phyloP scores from a whole-genome alignment of 2,113 vertebrate genomes.

The Gopherus flavomarginatus region DNA sequence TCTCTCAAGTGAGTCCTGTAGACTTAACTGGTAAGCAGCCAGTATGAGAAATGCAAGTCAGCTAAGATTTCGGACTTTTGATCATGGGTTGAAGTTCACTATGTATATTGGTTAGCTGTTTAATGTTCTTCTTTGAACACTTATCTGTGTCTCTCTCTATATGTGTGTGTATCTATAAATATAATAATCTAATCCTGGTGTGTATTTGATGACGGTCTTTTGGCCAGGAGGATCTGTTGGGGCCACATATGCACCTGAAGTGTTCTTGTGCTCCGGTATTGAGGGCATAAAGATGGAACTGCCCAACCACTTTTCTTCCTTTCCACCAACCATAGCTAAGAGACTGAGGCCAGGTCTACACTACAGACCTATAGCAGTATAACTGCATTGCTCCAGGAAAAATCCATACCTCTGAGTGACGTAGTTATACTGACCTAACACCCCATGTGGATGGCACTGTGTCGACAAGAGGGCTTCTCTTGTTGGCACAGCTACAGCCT shows the following conservation, averaged over 20 bases:
- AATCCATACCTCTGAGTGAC: neutral
- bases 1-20: neutral
- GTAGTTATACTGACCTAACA: neutral
- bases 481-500: neutral
- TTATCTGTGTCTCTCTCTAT: neutral
- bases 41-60: neutral
- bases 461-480: neutral
- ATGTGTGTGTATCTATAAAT: too few relatives aligned
- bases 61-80: neutral
- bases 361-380: neutral
- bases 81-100: neutral
- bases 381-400: neutral
- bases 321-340: neutral
- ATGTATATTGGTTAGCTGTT: neutral
- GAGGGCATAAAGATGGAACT: neutral
- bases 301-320: neutral
- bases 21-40: neutral
- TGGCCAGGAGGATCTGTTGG: neutral
- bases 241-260: neutral
- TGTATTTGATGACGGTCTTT: neutral
- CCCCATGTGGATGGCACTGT: neutral
- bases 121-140: neutral
- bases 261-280: neutral
- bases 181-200: neutral
- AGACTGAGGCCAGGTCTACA: neutral